Conservation (phyloP, 2,888 invertebrate species). For the Deroplatys truncata region DNA sequence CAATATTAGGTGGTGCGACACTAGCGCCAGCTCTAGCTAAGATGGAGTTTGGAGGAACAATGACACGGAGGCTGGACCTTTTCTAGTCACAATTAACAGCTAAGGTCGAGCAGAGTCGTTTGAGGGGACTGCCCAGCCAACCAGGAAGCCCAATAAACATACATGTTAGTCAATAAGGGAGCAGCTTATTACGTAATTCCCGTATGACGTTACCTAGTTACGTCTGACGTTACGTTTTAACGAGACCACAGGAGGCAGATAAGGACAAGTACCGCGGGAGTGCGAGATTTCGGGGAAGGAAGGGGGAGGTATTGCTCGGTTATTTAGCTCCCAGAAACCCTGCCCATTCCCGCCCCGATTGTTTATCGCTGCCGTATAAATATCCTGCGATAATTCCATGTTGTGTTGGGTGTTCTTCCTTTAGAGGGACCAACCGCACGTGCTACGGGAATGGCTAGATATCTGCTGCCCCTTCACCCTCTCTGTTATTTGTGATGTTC, state of each 20-base stretch:
- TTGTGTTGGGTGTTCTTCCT: neutral
- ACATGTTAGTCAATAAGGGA: neutral
- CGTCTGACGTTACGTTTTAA: neutral
- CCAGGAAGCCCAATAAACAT: neutral
- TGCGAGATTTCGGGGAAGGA: neutral
- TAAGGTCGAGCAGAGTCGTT: neutral
- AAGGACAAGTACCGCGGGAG: neutral
- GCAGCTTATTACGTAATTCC: neutral
- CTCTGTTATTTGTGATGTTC: neutral
- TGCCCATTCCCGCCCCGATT: neutral
- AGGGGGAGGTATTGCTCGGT: constrained; percentile 2
- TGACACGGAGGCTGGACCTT: neutral
- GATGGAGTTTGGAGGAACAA: neutral
- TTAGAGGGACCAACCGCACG: neutral
- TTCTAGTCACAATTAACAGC: neutral
- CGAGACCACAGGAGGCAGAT: neutral
- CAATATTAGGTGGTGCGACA: too few species aligned
- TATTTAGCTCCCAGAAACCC: constrained; percentile 3
- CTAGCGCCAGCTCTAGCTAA: too few species aligned
- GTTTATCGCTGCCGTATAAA: constrained; percentile 2
- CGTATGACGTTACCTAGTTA: neutral
- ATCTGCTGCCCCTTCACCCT: neutral
- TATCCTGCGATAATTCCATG: constrained; percentile 12
- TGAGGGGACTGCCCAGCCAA: neutral
- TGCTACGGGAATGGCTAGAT: neutral